Evolutionary conservation across 2,888 invertebrate species (phyloP), one percentile per base, ranked within the genome.

Genomic region (Liodrosophila aerea): DNA sequence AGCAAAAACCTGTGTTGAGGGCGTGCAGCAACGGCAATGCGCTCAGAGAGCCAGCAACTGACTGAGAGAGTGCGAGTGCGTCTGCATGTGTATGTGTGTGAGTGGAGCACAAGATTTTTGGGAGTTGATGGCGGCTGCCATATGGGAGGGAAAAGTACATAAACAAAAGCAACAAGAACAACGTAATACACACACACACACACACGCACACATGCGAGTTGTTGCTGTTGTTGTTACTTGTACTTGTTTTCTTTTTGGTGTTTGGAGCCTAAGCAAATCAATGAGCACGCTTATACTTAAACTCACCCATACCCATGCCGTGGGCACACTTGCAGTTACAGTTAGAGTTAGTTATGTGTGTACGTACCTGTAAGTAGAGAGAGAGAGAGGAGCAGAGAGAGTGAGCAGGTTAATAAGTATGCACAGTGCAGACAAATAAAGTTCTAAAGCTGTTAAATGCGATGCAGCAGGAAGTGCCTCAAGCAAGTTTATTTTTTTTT

Each of bases 251-350:
- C 16, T n/a, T 16, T 1, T 36, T 4, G 4, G 8, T 15, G 45
- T 22, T 30, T 45, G 47, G 40, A 56, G 63, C 60, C 67, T 70
- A 72, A 53, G 63, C 73, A 82, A 82, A 82, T 77, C 82, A 82
- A 78, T 82, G 76, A 73, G 66, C 75, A 73, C 78, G 67, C 82
- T 81, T 64, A 64, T 67, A 64, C 80, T 71, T 64, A 22, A 22
- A 22, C 22, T 22, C 5, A 73, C 52, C 43, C 62, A 36, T 43
- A 49, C 53, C 36, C 45, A n/a, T n/a, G n/a, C n/a, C n/a, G n/a
- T n/a, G 52, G 44, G 43, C 51, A 13, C 46, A 68, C 33, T 56
- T 41, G 50, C 57, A 71, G 62, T 70, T 68, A 69, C 64, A 69
- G 64, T 68, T 69, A 67, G 54, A 68, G 18, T 50, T 45, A 33